Percentiles rank a stretch among this genome's conserved stretches.
These are phyloP conservation scores for Notothenia coriiceps DNA, from an alignment of 2,113 vertebrate species.

Conservation along the genomic window DNA sequence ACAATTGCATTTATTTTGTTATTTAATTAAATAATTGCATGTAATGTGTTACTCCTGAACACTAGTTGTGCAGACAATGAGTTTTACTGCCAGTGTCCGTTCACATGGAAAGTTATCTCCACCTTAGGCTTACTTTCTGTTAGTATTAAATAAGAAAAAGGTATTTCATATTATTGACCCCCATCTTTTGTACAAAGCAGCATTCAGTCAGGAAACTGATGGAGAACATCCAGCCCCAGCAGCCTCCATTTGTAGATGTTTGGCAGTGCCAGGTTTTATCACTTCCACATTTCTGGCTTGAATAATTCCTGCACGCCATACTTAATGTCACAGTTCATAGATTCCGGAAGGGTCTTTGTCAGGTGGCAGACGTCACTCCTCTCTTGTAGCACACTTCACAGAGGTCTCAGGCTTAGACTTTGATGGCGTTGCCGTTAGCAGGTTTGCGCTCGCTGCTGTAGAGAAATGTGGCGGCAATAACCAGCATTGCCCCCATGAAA, in stretches of 20 bases:
- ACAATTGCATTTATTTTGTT: background rate
- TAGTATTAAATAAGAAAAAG: background rate
- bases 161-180: background rate
- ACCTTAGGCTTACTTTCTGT: background rate
- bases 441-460: slow-evolving; percentile 91
- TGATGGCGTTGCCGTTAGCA: slow-evolving; percentile 74
- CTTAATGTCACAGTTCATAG: background rate
- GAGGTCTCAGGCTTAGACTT: slow-evolving; percentile 43
- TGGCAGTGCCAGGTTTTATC: background rate
- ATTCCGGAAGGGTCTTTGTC: background rate
- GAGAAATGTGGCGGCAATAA: slow-evolving; percentile 94
- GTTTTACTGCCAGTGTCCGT: background rate
- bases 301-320: background rate
- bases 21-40: background rate
- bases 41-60: background rate
- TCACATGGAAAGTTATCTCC: background rate
- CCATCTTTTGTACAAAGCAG: slow-evolving; percentile 14
- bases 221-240: background rate
- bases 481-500: slow-evolving; percentile 91
- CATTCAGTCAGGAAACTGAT: background rate
- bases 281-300: background rate
- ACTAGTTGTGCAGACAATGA: background rate
- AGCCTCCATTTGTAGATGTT: slow-evolving; percentile 3
- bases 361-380: background rate
- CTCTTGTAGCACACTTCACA: background rate